These are phyloP conservation scores for Meloidogyne exigua DNA, from an alignment of 1,140 invertebrate species.

Conservation along the genomic window DNA sequence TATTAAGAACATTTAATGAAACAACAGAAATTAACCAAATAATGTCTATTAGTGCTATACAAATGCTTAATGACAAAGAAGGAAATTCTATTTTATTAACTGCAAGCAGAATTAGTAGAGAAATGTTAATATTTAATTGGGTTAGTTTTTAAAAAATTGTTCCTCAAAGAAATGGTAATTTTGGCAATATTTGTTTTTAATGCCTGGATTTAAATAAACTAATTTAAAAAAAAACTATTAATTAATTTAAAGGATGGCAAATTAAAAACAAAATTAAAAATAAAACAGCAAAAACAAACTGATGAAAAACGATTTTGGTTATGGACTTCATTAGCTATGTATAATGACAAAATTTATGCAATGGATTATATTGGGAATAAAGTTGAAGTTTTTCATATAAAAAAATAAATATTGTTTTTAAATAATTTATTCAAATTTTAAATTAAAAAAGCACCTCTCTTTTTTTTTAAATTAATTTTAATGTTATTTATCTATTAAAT, in stretches of 20 bases:
- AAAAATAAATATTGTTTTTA: background rate
- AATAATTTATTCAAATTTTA: no score
- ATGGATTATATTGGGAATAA: constrained; percentile 3
- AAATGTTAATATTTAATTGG: background rate
- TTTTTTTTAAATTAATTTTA: no score
- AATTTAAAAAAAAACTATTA: no score
- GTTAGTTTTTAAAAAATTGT: background rate
- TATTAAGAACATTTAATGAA: background rate
- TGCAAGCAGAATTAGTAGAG: background rate
- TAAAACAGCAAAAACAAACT: background rate
- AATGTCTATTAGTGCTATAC: background rate
- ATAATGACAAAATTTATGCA: background rate
- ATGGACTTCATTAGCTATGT: background rate
- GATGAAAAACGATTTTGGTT: background rate
- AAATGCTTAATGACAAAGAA: background rate
- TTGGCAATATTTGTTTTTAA: background rate
- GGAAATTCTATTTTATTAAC: background rate
- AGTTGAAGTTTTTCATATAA: background rate
- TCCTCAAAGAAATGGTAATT: no score
- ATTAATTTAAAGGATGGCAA: background rate
- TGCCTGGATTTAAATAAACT: no score
- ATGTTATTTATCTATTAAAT: no score
- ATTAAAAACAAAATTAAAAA: background rate
- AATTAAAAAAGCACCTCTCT: no score
- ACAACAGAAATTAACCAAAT: background rate